Percentiles rank a stretch among this genome's conserved stretches.
Conservation (phyloP, 2,113 vertebrate genomes). For the Blennius ocellaris region DNA sequence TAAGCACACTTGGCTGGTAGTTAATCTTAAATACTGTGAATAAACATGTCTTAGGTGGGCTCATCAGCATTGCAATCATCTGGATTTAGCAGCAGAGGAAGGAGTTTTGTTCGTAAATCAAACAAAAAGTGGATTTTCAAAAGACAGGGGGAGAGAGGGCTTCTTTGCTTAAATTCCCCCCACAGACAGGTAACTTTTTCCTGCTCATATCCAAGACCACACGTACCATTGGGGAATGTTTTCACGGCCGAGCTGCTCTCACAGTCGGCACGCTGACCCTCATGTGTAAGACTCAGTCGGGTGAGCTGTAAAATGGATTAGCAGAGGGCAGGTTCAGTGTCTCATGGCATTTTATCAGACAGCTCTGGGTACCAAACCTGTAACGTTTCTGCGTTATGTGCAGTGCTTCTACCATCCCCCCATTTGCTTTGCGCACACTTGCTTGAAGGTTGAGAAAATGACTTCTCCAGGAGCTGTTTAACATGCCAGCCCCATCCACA, state of each 20-base stretch:
- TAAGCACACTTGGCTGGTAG: too few species aligned
- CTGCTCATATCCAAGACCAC: not conserved
- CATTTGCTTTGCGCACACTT: not conserved
- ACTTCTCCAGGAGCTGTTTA: constrained; percentile 45
- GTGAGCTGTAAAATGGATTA: not conserved
- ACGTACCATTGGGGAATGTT: not conserved
- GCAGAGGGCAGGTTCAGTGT: not conserved
- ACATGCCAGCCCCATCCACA: constrained; percentile 37
- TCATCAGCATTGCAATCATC: too few species aligned
- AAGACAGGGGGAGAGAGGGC: not conserved
- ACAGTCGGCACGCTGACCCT: not conserved
- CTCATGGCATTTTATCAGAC: not conserved
- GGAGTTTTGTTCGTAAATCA: too few species aligned
- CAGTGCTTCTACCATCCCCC: not conserved
- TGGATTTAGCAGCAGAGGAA: too few species aligned
- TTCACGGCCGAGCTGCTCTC: not conserved
- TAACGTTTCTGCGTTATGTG: not conserved
- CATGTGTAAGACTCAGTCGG: not conserved
- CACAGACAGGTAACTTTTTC: not conserved
- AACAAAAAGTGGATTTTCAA: not conserved
- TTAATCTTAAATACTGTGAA: too few species aligned
- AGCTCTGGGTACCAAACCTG: not conserved
- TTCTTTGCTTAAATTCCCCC: not conserved
- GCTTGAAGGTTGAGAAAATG: constrained; percentile 46
- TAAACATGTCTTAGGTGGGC: too few species aligned